These are phyloP conservation scores for Anhinga anhinga DNA, from an alignment of 2,113 vertebrate genomes.

Conservation along the genomic window DNA sequence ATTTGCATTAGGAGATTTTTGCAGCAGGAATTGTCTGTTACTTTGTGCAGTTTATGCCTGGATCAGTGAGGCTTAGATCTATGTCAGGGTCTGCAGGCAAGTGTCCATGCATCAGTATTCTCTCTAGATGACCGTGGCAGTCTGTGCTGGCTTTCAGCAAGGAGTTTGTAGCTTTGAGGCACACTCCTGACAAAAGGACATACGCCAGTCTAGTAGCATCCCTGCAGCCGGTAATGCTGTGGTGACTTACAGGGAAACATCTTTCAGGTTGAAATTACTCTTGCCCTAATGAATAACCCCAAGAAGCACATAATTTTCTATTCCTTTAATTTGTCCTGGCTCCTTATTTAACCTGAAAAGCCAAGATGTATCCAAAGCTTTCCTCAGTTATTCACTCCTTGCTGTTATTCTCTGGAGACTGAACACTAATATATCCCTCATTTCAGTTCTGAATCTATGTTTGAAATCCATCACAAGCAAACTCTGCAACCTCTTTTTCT, in stretches of 20 bases:
- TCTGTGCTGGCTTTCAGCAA: background rate
- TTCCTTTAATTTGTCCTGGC: background rate
- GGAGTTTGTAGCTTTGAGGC: background rate
- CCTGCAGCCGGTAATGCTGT: too few relatives aligned
- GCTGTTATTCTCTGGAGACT: background rate
- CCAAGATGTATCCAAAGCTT: background rate
- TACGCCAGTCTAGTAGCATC: accelerated
- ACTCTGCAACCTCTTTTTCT: background rate
- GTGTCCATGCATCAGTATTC: background rate
- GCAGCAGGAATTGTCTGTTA: background rate
- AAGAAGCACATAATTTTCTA: background rate
- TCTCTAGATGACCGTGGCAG: background rate
- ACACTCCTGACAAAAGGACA: background rate
- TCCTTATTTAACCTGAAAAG: background rate
- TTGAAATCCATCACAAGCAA: background rate
- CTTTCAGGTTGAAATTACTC: background rate
- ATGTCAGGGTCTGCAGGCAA: background rate
- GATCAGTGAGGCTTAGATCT: background rate
- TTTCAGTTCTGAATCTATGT: background rate
- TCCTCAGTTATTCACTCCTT: background rate
- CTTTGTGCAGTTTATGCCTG: background rate
- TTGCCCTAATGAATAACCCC: background rate
- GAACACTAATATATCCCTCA: background rate
- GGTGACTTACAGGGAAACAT: background rate
- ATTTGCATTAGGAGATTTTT: background rate